phyloP scores from a whole-genome alignment of 92 coral and sea anemone genomes.

The Epizoanthus ramosus region DNA sequence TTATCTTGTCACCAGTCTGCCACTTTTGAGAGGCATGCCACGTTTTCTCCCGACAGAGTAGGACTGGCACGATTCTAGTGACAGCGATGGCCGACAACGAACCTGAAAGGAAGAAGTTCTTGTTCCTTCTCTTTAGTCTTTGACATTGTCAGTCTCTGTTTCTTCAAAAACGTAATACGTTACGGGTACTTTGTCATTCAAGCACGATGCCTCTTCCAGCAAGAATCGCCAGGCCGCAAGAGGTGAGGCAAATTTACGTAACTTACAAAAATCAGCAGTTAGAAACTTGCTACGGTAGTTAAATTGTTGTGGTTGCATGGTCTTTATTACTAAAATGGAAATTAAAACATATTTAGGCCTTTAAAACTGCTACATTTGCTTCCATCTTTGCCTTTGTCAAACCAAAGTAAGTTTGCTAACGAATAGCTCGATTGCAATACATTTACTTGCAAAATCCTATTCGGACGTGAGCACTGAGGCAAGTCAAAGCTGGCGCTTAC shows the following conservation, averaged over 20 bases:
- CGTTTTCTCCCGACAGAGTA: background rate
- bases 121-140: background rate
- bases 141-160: background rate
- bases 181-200: background rate
- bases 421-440: too few relatives aligned
- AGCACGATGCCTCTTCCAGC: slow-evolving; percentile 36
- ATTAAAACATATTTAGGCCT: too few relatives aligned
- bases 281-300: too few relatives aligned
- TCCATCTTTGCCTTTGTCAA: too few relatives aligned
- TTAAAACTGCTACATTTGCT: too few relatives aligned
- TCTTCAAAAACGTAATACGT: background rate
- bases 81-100: slow-evolving; percentile 22
- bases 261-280: too few relatives aligned
- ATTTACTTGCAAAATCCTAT: too few relatives aligned
- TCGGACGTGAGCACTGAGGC: too few relatives aligned
- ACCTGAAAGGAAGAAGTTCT: background rate
- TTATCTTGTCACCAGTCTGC: slow-evolving; percentile 19
- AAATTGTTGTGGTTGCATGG: too few relatives aligned
- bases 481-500: too few relatives aligned
- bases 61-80: slow-evolving; percentile 8
- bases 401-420: too few relatives aligned
- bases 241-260: slow-evolving; percentile 3
- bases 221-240: slow-evolving; percentile 43
- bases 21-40: background rate
- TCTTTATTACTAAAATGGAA: too few relatives aligned